Conservation (phyloP, 1,140 invertebrate genomes). For the Meteorus sp. region DNA sequence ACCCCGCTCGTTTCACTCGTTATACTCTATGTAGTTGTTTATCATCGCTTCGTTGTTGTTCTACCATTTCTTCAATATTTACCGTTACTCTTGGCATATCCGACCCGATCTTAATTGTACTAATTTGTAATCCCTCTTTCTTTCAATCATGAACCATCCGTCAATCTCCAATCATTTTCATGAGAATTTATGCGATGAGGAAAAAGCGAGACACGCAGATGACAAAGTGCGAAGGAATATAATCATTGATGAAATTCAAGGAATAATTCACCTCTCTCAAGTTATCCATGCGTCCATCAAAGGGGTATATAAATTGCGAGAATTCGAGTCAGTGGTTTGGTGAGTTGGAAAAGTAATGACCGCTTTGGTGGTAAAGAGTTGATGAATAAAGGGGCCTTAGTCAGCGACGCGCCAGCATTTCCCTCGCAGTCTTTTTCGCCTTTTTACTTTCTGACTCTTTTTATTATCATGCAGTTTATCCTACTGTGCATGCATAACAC, state of each 20-base stretch:
- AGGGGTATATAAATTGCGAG: slow-evolving; percentile 1
- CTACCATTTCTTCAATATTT: background rate
- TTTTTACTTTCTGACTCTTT: background rate
- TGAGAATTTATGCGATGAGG: too few species aligned
- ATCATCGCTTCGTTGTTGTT: too few species aligned
- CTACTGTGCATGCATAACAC: slow-evolving; percentile 5
- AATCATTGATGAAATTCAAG: too few species aligned
- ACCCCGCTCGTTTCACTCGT: slow-evolving; percentile 30
- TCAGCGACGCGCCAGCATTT: slow-evolving; percentile 2
- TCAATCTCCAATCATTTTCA: too few species aligned
- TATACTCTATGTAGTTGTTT: background rate
- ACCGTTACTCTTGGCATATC: background rate
- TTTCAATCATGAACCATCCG: too few species aligned
- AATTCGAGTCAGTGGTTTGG: slow-evolving; percentile 12
- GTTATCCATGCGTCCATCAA: too few species aligned
- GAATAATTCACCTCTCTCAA: too few species aligned
- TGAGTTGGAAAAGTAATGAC: slow-evolving; percentile 12
- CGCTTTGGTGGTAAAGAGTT: background rate
- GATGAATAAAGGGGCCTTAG: slow-evolving; percentile 11
- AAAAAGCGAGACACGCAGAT: too few species aligned
- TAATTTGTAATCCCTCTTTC: too few species aligned
- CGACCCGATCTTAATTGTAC: too few species aligned
- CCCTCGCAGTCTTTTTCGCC: background rate
- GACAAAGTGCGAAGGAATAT: too few species aligned
- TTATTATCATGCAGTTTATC: slow-evolving; percentile 1